Evolutionary conservation across 2,888 invertebrate genomes (phyloP), one percentile per base, ranked within the genome.

Genomic region (Mythimna loreyi): DNA sequence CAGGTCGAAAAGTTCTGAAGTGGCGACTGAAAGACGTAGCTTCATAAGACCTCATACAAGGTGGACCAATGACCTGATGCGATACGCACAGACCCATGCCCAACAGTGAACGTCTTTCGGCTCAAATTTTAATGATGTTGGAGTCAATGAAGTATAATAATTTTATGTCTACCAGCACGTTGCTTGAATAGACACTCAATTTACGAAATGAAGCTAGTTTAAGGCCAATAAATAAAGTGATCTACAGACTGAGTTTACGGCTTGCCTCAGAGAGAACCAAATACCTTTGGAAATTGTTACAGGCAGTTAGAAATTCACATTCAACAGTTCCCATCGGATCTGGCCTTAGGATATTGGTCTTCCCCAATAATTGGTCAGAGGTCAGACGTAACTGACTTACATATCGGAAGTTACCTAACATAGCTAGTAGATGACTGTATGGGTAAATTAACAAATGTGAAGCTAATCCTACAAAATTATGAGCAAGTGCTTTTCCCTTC

Each of bases 401-500:
- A 0, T n/a, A 40, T 36, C 13, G 13, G 23, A 25, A 71, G 49
- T 9, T 40, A 40, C 19, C 16, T 40, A 40, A 16, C 1, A 52
- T 36, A 45, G n/a, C 16, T 49, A 5, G 7, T 3, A 62, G 1
- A 45, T 52, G 25, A 47, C 47, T n/a, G 1, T 3, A 16, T n/a
- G 6, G 11, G 45, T 30, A 11, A 25, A 21, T 40, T 19, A 74
- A 47, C 25, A 64, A n/a, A n/a, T 55, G 8, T n/a, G 30, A 33
- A 28, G 33, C 9, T 56, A 43, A 49, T 40, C 4, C 9, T 45
- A 57, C 33, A 67, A 55, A 11, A 13, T 60, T 28, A 28, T 49
- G 25, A 67, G 23, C 75, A 75, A 67, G 33, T 75, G 72, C 16
- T 36, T 25, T 28, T 53, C 55, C 2, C 52, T 16, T 55, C 1